Base-by-base conservation (phyloP, 2,797 vertebrate species). In the Arremon brunneinucha region DNA sequence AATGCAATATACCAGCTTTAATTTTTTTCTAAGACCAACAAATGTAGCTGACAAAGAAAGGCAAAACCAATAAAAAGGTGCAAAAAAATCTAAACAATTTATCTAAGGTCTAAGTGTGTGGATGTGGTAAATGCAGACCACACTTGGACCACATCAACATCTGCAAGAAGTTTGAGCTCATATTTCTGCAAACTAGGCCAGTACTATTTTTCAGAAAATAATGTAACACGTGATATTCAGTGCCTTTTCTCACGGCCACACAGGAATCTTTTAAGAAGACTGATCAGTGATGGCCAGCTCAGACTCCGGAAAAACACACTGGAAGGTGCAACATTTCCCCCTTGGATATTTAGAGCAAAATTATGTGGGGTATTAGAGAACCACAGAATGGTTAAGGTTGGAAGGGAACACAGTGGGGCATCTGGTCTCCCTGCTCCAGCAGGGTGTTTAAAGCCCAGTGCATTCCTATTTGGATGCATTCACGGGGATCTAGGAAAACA, bases 71-170 rank as follows among this genome's bases (percentile, higher is more conserved):
- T 28, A 41, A 64, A 60, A 82, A 30, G 15, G 15, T 8, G 2
- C 2, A 39, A 49, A 75, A 74, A 57, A 39, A 9, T 8, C 12
- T 19, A n/a, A 63, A 32, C 10, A 1, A 47, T n/a, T 22, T 71
- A 44, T 17, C 0, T 17, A 52, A 49, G 27, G 30, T 17, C 0
- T 22, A 59, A 44, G n/a, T 3, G 2, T 16, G 27, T 34, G 19
- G 41, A 8, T 28, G 39, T 43, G 52, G 34, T 64, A 78, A 91
- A 84, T 12, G 22, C n/a, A 27, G 26, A 83, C 24, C 27, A 81
- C 60, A 43, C 11, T 16, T 43, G 30, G 9, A 83, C 26, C 15
- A 78, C 35, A 35, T 28, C 16, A 67, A 39, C 47, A 64, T 11
- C 62, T 41, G 26, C 44, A 87, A 60, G 18, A 63, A 56, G 32